Percentiles rank a stretch among this genome's conserved stretches.
phyloP scores from a whole-genome alignment of 2,888 invertebrate species.

The Reticulitermes lucifugus region DNA sequence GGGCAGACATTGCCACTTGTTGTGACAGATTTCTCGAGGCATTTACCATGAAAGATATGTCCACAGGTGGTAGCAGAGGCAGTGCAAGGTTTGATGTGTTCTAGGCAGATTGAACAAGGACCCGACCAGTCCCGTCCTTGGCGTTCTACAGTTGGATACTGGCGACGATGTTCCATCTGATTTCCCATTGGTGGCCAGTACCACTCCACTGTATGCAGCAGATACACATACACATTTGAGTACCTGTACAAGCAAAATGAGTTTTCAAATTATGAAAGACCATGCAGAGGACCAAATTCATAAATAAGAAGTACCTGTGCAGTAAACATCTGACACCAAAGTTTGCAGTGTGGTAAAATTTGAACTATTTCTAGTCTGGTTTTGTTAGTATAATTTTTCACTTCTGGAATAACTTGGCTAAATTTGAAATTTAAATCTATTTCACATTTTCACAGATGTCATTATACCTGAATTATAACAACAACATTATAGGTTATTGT shows the following conservation, averaged over 20 bases:
- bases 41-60: slow-evolving; percentile 35
- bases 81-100: slow-evolving; percentile 25
- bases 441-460: too few species aligned
- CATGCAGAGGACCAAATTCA: too few species aligned
- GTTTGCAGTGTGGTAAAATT: too few species aligned
- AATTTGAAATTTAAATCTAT: too few species aligned
- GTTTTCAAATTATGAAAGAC: too few species aligned
- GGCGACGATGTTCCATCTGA: slow-evolving; percentile 20
- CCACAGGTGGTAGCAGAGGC: slow-evolving; percentile 34
- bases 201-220: slow-evolving; percentile 26
- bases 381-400: too few species aligned
- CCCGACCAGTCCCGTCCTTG: slow-evolving; percentile 28
- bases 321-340: too few species aligned
- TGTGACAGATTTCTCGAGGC: slow-evolving; percentile 12
- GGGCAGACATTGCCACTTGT: slow-evolving; percentile 19
- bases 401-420: too few species aligned
- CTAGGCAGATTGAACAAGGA: slow-evolving; percentile 36
- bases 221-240: slow-evolving; percentile 28
- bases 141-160: slow-evolving; percentile 24
- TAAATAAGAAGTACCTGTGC: too few species aligned
- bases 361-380: too few species aligned
- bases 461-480: too few species aligned
- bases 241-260: neutral
- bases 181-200: slow-evolving; percentile 36
- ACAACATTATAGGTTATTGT: too few species aligned